phyloP scores from a whole-genome alignment of 2,888 invertebrate genomes.

The Biston betularia region DNA sequence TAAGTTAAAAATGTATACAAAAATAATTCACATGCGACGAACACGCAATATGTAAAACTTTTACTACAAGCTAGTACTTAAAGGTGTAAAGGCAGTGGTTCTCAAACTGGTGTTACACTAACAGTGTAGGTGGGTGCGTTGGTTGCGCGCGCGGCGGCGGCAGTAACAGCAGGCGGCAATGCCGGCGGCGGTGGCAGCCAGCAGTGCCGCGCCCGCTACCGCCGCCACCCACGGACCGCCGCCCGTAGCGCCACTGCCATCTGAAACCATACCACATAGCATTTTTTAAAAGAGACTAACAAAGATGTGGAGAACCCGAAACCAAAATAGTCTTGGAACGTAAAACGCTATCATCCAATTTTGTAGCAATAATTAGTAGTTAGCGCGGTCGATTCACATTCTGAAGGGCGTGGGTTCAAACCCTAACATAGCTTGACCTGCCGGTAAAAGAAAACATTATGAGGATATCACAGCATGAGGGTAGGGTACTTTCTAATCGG shows the following conservation, averaged over 20 bases:
- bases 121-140: slow-evolving; percentile 78
- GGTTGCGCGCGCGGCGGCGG: slow-evolving; percentile 87
- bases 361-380: too few relatives aligned
- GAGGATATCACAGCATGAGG: too few relatives aligned
- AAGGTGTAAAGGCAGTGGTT: neutral
- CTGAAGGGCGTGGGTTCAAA: too few relatives aligned
- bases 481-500: too few relatives aligned
- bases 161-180: slow-evolving; percentile 92
- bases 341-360: too few relatives aligned
- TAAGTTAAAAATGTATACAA: too few relatives aligned
- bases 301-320: neutral
- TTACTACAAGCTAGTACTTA: neutral
- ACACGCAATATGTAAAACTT: too few relatives aligned
- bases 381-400: too few relatives aligned
- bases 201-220: slow-evolving; percentile 89
- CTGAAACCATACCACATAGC: slow-evolving; percentile 50
- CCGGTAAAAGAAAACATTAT: too few relatives aligned
- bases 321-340: neutral
- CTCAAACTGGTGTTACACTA: slow-evolving; percentile 44
- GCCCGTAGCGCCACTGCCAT: slow-evolving; percentile 85
- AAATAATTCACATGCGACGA: too few relatives aligned
- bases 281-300: neutral
- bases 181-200: slow-evolving; percentile 89
- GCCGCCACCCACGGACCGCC: slow-evolving; percentile 91
- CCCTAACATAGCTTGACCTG: too few relatives aligned